phyloP scores from a whole-genome alignment of 1,140 invertebrate genomes.

The Neoseiulus cucumeris region DNA sequence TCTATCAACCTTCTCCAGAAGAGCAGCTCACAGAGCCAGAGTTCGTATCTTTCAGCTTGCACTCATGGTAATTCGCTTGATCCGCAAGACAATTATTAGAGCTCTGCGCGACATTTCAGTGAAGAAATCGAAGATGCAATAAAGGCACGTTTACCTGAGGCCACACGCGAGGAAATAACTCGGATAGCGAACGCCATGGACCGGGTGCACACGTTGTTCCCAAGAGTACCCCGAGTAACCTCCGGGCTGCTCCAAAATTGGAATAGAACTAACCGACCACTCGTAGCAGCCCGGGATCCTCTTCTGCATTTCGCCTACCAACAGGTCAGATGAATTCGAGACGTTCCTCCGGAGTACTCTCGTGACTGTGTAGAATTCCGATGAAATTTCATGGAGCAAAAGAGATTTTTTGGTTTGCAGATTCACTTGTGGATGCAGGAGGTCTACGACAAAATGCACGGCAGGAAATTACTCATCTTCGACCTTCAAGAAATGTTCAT shows the following conservation, averaged over 20 bases:
- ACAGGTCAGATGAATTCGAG: neutral
- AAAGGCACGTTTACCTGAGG: neutral
- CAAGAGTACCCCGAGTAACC: neutral
- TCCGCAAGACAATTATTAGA: no score
- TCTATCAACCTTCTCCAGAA: no score
- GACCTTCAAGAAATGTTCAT: slow-evolving; percentile 6
- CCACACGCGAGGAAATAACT: neutral
- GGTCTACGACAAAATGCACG: neutral
- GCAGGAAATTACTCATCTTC: neutral
- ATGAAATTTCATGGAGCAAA: neutral
- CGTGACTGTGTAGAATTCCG: neutral
- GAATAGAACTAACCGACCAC: neutral
- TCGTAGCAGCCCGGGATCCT: neutral
- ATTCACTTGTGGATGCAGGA: neutral
- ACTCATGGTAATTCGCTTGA: no score
- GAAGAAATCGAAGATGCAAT: no score
- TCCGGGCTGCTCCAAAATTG: neutral
- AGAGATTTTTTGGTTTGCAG: neutral
- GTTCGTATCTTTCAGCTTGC: no score
- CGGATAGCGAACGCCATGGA: neutral
- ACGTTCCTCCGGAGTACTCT: neutral
- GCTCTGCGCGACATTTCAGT: no score
- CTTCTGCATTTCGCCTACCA: neutral
- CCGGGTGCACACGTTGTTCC: neutral
- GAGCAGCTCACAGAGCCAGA: no score